These are phyloP conservation scores for Oligia fasciuncula DNA, from an alignment of 2,888 invertebrate genomes.

Conservation along the genomic window DNA sequence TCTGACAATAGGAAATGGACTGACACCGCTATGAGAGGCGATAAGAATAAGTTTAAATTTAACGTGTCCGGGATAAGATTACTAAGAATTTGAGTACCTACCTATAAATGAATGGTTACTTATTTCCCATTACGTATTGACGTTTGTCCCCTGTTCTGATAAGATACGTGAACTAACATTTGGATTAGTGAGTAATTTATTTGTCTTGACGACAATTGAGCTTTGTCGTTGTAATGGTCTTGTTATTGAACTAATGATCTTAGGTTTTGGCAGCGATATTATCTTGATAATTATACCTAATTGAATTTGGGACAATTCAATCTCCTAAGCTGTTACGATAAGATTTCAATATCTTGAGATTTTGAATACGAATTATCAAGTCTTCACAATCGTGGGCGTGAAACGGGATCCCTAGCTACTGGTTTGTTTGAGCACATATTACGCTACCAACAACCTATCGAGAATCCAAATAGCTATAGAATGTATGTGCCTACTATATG, in stretches of 20 bases:
- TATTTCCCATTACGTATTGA: slow-evolving; percentile 42
- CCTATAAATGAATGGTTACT: slow-evolving; percentile 42
- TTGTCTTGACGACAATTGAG: slow-evolving; percentile 41
- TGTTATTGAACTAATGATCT: slow-evolving; percentile 47
- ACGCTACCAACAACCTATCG: neutral
- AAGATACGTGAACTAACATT: slow-evolving; percentile 54
- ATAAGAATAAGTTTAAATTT: slow-evolving; percentile 61
- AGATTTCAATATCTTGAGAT: slow-evolving; percentile 16
- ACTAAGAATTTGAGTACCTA: slow-evolving; percentile 55
- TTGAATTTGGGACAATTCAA: slow-evolving; percentile 36
- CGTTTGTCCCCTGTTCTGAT: slow-evolving; percentile 41
- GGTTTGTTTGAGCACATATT: slow-evolving; percentile 1
- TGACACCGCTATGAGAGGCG: slow-evolving; percentile 53
- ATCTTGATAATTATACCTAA: slow-evolving; percentile 35
- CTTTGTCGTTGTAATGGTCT: slow-evolving; percentile 34
- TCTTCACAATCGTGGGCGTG: slow-evolving; percentile 8
- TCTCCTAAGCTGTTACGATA: slow-evolving; percentile 6
- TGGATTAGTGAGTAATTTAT: slow-evolving; percentile 58
- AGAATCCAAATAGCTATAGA: slow-evolving; percentile 6
- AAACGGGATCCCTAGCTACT: neutral
- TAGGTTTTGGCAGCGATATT: slow-evolving; percentile 41
- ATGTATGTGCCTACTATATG: neutral
- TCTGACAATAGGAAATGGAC: slow-evolving; percentile 65
- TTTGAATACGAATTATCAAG: neutral
- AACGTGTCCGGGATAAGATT: slow-evolving; percentile 60